A percentile compares a stretch with the other conserved stretches of the same genome.
Evolutionary conservation across 1,140 invertebrate genomes (phyloP).

Genomic region (Pseudomyrmex pallidus): DNA sequence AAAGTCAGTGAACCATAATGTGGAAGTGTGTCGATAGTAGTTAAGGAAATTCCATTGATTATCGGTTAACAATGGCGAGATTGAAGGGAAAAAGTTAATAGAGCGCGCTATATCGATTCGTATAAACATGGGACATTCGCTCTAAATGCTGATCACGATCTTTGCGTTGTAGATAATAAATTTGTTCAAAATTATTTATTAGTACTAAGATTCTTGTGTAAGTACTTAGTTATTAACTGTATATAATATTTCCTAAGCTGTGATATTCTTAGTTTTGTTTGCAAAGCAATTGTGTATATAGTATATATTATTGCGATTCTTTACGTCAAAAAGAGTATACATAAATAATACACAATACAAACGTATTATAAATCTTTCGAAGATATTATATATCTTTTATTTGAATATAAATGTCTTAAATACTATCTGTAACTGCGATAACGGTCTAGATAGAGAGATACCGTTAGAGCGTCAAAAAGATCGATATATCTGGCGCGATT

Average conservation of each 20-base stretch:
- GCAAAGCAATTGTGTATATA: too few relatives aligned
- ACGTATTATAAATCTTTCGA: background rate
- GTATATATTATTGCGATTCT: too few relatives aligned
- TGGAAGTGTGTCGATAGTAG: slow-evolving; percentile 66
- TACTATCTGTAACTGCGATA: slow-evolving; percentile 1
- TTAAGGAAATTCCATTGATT: slow-evolving; percentile 65
- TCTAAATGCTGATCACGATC: slow-evolving; percentile 20
- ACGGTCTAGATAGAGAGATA: slow-evolving; percentile 32
- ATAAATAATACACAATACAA: too few relatives aligned
- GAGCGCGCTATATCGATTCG: background rate
- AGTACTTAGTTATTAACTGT: background rate
- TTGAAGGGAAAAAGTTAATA: slow-evolving; percentile 34
- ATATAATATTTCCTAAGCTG: background rate
- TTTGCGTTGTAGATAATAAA: background rate
- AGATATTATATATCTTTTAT: background rate
- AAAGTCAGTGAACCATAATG: slow-evolving; percentile 60
- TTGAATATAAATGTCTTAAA: slow-evolving; percentile 34
- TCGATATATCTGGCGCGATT: slow-evolving; percentile 32
- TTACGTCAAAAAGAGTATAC: too few relatives aligned
- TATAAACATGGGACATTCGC: slow-evolving; percentile 28
- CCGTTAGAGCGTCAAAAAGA: slow-evolving; percentile 61
- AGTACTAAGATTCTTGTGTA: too few relatives aligned
- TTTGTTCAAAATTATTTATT: background rate
- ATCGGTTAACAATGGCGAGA: slow-evolving; percentile 24
- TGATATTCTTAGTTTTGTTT: too few relatives aligned